phyloP scores from a whole-genome alignment of 2,797 vertebrate genomes.

The Peromyscus aztecus region DNA sequence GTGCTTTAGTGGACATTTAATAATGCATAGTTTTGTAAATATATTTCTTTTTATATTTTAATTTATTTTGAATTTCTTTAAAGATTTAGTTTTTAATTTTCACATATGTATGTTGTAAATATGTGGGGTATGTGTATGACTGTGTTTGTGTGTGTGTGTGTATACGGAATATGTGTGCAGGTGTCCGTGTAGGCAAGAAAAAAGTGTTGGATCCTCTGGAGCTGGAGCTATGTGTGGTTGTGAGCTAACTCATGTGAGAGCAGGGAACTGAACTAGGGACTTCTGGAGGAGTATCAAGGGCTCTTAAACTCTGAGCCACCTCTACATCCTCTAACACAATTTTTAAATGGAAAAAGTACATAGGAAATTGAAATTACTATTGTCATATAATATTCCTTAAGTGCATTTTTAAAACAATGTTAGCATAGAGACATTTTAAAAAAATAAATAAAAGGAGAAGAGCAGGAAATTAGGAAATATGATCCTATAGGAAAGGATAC shows the following conservation, averaged over 20 bases:
- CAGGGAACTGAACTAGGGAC: background rate
- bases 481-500: background rate
- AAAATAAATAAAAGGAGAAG: background rate
- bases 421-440: slow-evolving; percentile 83
- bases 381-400: slow-evolving; percentile 92
- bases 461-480: background rate
- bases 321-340: background rate
- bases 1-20: slow-evolving; percentile 96
- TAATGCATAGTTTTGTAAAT: slow-evolving; percentile 99
- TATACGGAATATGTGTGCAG: background rate
- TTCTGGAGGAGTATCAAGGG: background rate
- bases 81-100: background rate
- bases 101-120: background rate
- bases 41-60: slow-evolving; percentile 98
- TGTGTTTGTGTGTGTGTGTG: background rate
- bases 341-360: slow-evolving; percentile 87
- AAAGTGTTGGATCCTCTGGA: background rate
- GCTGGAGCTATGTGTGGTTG: background rate
- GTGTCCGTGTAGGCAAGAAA: background rate
- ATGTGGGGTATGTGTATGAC: background rate
- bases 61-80: slow-evolving; percentile 89
- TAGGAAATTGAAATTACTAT: slow-evolving; percentile 88
- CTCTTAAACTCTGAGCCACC: background rate
- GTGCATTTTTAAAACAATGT: slow-evolving; percentile 94
- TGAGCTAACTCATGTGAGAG: background rate